Evolutionary conservation across 2,888 invertebrate species (phyloP), one percentile per base, ranked within the genome.

Genomic region (Lithophane leautieri): DNA sequence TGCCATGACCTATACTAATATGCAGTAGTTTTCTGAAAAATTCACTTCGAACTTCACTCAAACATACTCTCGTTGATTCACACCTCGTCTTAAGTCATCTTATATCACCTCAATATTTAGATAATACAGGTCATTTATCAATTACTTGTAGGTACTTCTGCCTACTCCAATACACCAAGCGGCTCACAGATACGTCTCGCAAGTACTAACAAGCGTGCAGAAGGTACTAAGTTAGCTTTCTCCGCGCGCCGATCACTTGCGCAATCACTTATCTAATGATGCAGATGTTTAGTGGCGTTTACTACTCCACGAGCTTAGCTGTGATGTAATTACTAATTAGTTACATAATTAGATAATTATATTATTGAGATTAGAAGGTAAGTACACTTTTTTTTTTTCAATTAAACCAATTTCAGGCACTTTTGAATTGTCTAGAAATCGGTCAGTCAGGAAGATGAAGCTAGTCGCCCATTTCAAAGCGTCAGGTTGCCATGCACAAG

Each of bases 201-300:
- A 14, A 42, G 67, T 42, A 52, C 73, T 79, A 67, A 70, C 14
- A 70, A 78, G 72, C 67, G 71, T 69, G 69, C 47, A 61, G 40
- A 40, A 52, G 16, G 58, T 56, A 79, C n/a, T n/a, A 50, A 42
- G 28, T 1, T 16, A 71, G 68, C 85, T 85, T 85, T 86, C 87
- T 81, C 85, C 75, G 65, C 79, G 82, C 77, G 77, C 66, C 81
- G 69, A 78, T 65, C 61, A 22, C 44, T 86, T 88, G 84, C 82
- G 80, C 78, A 88, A 84, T 69, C 78, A 75, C 77, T 84, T 84
- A 86, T 86, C 87, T 86, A 86, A 86, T 85, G 71, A 79, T 72
- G 74, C 76, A 73, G 82, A 74, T 83, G 73, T 73, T 82, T 76
- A 84, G 28, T 56, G 16, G 62, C 77, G 40, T 80, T 86, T 82